A percentile compares a stretch with the other conserved stretches of the same genome.
phyloP scores from a whole-genome alignment of 53 echinoderm and acorn worm species.

The Paracentrotus lividus region DNA sequence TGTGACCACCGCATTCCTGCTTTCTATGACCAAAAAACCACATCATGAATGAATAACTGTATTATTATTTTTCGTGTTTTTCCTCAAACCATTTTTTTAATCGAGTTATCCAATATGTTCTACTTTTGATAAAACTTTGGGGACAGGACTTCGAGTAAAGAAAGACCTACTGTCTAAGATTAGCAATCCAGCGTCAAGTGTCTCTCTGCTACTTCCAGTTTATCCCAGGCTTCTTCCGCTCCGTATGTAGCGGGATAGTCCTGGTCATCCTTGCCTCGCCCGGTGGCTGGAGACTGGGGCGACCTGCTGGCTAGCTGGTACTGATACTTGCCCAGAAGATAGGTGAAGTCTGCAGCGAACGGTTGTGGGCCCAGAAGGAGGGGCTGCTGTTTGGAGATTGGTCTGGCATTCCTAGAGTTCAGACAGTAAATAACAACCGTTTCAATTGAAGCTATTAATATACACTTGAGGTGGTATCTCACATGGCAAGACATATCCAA shows the following conservation, averaged over 20 bases:
- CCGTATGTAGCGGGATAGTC: slow-evolving; percentile 95
- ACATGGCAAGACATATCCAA: too few relatives aligned
- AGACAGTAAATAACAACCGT: neutral
- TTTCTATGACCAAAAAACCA: too few relatives aligned
- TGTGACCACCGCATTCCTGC: too few relatives aligned
- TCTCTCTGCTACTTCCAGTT: slow-evolving; percentile 81
- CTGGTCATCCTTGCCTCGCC: slow-evolving; percentile 86
- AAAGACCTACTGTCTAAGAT: slow-evolving; percentile 83
- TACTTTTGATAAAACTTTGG: too few relatives aligned
- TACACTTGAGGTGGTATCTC: too few relatives aligned
- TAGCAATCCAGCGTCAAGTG: slow-evolving; percentile 89
- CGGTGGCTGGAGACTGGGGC: slow-evolving; percentile 83
- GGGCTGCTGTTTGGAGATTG: slow-evolving; percentile 96
- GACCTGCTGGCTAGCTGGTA: slow-evolving; percentile 98
- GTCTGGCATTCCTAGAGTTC: slow-evolving; percentile 83
- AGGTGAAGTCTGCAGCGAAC: slow-evolving; percentile 92
- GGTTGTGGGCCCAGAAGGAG: slow-evolving; percentile 95
- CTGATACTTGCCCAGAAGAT: slow-evolving; percentile 91
- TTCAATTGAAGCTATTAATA: too few relatives aligned
- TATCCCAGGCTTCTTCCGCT: slow-evolving; percentile 83
- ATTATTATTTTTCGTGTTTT: too few relatives aligned
- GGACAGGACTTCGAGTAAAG: too few relatives aligned
- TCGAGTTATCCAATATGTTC: too few relatives aligned
- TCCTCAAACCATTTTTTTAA: too few relatives aligned
- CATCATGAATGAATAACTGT: too few relatives aligned